These are phyloP conservation scores for Otus scops DNA, from an alignment of 2,797 vertebrate genomes.

Conservation along the genomic window DNA sequence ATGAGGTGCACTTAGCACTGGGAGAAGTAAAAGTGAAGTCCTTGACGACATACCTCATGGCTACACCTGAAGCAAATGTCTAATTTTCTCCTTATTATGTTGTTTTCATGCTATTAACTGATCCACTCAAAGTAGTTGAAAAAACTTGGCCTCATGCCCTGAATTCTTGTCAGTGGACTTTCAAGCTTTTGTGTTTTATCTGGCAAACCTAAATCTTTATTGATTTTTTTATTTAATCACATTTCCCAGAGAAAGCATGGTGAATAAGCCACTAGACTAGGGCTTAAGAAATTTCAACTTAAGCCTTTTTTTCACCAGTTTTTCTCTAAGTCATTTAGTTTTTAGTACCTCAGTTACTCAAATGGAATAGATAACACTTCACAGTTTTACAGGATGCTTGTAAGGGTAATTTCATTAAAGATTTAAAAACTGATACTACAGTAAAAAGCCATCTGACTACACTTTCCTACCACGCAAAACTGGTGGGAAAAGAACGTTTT, in stretches of 20 bases:
- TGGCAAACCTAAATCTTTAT: constrained; percentile 59
- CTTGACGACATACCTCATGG: neutral
- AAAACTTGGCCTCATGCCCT: constrained; percentile 41
- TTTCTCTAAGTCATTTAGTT: constrained; percentile 14
- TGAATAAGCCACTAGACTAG: constrained; percentile 40
- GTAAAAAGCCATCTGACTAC: constrained; percentile 47
- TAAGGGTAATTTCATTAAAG: constrained; percentile 49
- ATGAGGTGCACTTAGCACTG: neutral
- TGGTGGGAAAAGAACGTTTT: neutral
- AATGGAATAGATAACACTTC: constrained; percentile 18
- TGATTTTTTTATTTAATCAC: constrained; percentile 67
- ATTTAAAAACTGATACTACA: constrained; percentile 31
- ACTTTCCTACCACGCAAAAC: neutral
- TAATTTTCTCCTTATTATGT: constrained; percentile 48
- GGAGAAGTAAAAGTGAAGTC: neutral
- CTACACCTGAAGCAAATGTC: neutral
- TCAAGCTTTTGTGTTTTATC: constrained; percentile 64
- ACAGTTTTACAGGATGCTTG: constrained; percentile 40
- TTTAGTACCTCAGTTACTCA: constrained; percentile 38
- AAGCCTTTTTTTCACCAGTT: neutral
- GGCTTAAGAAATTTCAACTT: constrained; percentile 34
- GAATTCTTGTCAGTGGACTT: constrained; percentile 50
- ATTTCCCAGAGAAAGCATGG: constrained; percentile 41
- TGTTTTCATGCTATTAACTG: constrained; percentile 61
- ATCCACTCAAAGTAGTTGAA: neutral